These are phyloP conservation scores for Heliothis peltigera DNA, from an alignment of 2,888 invertebrate genomes.

Conservation along the genomic window DNA sequence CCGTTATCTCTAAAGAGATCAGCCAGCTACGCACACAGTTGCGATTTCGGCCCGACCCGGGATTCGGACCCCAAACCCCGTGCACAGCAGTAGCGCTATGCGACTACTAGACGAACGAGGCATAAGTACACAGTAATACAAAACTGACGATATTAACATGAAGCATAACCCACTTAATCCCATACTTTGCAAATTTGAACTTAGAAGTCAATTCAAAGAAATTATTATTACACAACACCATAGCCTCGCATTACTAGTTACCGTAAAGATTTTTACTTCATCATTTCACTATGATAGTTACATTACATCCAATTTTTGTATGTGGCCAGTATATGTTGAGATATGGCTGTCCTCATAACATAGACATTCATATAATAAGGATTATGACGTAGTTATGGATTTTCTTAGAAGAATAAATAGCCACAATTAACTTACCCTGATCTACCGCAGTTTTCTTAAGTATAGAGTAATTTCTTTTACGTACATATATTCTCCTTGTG, in stretches of 20 bases:
- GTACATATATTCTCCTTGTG: too few species aligned
- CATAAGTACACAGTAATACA: neutral
- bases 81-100: too few species aligned
- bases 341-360: neutral
- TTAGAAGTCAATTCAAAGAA: slow-evolving; percentile 10
- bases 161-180: slow-evolving; percentile 7
- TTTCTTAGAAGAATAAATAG: too few species aligned
- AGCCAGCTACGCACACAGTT: too few species aligned
- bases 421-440: too few species aligned
- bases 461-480: too few species aligned
- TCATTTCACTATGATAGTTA: slow-evolving; percentile 38
- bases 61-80: too few species aligned
- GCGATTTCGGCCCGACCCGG: too few species aligned
- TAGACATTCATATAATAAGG: neutral
- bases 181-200: slow-evolving; percentile 3
- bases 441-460: too few species aligned
- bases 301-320: slow-evolving; percentile 36
- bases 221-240: slow-evolving; percentile 36
- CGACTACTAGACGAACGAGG: too few species aligned
- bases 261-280: slow-evolving; percentile 37
- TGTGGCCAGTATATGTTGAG: slow-evolving; percentile 27
- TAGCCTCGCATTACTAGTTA: slow-evolving; percentile 6
- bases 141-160: neutral
- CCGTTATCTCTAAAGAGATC: too few species aligned
- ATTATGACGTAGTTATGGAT: too few species aligned